Base-by-base conservation (phyloP, 2,888 invertebrate species). In the Pseudanteris insignis region DNA sequence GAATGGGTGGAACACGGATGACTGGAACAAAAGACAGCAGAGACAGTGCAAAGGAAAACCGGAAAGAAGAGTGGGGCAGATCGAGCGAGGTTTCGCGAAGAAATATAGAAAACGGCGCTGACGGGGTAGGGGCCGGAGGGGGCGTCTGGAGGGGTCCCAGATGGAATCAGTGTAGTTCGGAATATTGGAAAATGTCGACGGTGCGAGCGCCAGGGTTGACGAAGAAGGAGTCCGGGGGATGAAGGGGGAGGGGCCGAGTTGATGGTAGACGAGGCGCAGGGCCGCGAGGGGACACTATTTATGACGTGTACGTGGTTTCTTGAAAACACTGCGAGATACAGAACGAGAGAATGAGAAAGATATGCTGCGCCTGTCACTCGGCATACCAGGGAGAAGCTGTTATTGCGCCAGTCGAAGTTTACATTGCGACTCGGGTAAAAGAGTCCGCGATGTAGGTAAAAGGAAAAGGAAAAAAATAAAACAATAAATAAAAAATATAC, bases 241-340 rank as follows among this genome's bases (percentile, higher is more conserved):
- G 9, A 2, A n/a, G 30, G 3, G 30, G 8, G 30, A 10, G 12
- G 12, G 8, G 30, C 4, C 30, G 30, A 4, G 11, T 18, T 44
- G 61, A 50, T 8, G 53, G 32, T 58, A 47, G 62, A 43, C n/a
- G 47, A 26, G 51, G 46, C 26, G 40, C 40, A 40, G 59, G 59
- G 44, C 44, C 46, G 66, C 50, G 61, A 46, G 66, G 51, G 67
- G 67, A 53, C 67, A 69, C 68, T 78, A 77, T 78, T 78, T 78
- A 78, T 78, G 77, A 78, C 72, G 69, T 71, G 75, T 75, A 78
- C 77, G 76, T 78, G 77, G 72, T 71, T 75, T 76, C 71, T 65
- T 67, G 65, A 70, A 69, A 70, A 63, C 66, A 64, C 53, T 46
- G 58, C 62, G 62, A 65, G 66, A 59, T 63, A 59, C 65, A 68